A percentile compares a stretch with the other conserved stretches of the same genome.
Evolutionary conservation across 2,797 vertebrate species (phyloP).

Genomic region (Allobates femoralis): DNA sequence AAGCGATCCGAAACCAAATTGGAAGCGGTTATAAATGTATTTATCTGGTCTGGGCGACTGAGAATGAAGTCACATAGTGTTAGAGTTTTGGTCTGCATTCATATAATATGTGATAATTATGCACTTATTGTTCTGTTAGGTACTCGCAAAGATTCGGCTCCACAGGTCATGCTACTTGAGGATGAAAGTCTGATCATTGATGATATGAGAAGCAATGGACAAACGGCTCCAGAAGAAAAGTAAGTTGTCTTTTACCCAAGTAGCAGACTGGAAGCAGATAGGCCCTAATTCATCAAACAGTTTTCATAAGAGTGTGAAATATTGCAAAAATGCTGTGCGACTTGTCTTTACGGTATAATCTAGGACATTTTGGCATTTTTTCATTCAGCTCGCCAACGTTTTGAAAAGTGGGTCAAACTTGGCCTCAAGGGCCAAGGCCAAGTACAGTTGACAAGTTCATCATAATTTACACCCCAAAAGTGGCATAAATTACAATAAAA

Average conservation of each 20-base stretch:
- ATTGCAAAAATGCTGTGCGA: no score
- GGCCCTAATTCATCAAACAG: no score
- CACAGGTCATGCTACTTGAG: constrained; percentile 93
- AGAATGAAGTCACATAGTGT: background rate
- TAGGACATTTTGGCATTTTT: no score
- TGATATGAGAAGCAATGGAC: constrained; percentile 95
- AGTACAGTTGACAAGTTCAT: no score
- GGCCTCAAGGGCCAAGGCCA: no score
- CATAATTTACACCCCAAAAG: no score
- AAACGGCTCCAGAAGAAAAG: constrained; percentile 94
- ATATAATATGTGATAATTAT: background rate
- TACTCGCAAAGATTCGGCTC: constrained; percentile 88
- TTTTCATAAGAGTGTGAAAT: no score
- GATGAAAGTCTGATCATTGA: constrained; percentile 97
- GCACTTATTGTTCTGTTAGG: constrained; percentile 69
- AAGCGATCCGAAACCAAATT: background rate
- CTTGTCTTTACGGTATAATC: no score
- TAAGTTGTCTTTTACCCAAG: constrained; percentile 70
- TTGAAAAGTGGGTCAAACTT: no score
- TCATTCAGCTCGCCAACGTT: no score
- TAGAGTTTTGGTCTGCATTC: background rate
- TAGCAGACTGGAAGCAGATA: background rate
- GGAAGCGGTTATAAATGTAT: background rate
- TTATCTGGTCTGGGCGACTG: background rate
- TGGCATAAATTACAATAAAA: no score